Conservation (phyloP, 2,888 invertebrate species). For the Hirudinaria manillensis region DNA sequence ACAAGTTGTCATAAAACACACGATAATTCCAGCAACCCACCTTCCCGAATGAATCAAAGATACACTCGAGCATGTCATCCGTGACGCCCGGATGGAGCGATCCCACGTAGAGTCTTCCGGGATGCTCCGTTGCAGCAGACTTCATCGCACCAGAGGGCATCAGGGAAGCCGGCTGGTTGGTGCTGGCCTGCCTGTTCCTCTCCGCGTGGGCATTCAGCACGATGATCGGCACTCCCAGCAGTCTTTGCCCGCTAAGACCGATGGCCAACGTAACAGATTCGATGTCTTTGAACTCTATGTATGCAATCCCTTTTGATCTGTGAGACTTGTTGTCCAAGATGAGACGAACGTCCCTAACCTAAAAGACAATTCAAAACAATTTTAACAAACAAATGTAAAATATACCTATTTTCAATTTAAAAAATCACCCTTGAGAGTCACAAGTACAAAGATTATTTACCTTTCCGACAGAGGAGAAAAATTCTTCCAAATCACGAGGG, state of each 20-base stretch:
- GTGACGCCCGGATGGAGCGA: conserved; percentile 96
- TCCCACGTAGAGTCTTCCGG: conserved; percentile 93
- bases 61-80: conserved; percentile 94
- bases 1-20: background rate
- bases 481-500: conserved; percentile 91
- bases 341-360: conserved; percentile 84
- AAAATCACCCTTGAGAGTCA: too few species aligned
- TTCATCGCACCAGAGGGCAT: conserved; percentile 39
- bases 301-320: conserved; percentile 96
- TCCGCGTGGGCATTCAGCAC: conserved; percentile 76
- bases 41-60: conserved; percentile 97
- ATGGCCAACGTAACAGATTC: conserved; percentile 93
- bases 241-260: conserved; percentile 87
- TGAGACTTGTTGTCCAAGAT: conserved; percentile 98
- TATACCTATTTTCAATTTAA: too few species aligned
- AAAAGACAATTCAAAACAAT: too few species aligned
- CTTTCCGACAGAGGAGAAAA: conserved; percentile 96
- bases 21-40: conserved; percentile 40
- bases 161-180: conserved; percentile 44
- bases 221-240: conserved; percentile 90
- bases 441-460: conserved; percentile 62
- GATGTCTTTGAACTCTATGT: conserved; percentile 95
- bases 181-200: conserved; percentile 58
- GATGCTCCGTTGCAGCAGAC: conserved; percentile 63
- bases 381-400: too few species aligned